Evolutionary conservation across 2,888 invertebrate species (phyloP).

Genomic region (Plebejus argus): DNA sequence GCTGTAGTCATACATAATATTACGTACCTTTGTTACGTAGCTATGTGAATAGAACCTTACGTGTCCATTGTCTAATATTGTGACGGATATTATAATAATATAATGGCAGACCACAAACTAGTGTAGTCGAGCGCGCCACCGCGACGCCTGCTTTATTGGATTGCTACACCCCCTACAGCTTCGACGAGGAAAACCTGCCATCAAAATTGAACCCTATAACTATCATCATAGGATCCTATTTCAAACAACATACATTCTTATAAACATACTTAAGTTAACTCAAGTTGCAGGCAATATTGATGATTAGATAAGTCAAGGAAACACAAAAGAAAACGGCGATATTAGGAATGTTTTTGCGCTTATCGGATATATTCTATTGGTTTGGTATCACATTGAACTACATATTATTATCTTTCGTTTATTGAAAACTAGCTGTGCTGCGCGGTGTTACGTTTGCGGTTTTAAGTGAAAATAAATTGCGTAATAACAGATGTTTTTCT

Average conservation of each 20-base stretch:
- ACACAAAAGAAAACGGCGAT: background rate
- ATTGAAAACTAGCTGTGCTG: too few species aligned
- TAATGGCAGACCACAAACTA: slow-evolving; percentile 41
- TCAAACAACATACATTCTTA: background rate
- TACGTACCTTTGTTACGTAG: background rate
- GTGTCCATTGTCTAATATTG: slow-evolving; percentile 24
- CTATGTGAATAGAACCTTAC: background rate
- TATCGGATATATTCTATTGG: background rate
- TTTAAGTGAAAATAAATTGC: too few species aligned
- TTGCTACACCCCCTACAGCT: slow-evolving; percentile 40
- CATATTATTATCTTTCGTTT: too few species aligned
- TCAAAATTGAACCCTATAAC: slow-evolving; percentile 15
- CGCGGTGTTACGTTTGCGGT: too few species aligned
- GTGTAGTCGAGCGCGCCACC: slow-evolving; percentile 44
- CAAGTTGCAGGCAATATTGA: slow-evolving; percentile 25
- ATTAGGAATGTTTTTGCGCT: background rate
- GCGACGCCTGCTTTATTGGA: slow-evolving; percentile 47
- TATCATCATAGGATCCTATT: background rate
- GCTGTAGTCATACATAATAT: too few species aligned
- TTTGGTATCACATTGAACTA: background rate
- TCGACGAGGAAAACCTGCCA: background rate
- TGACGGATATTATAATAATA: slow-evolving; percentile 26
- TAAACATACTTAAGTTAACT: slow-evolving; percentile 15
- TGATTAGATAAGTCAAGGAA: slow-evolving; percentile 25
- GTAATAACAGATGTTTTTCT: too few species aligned